These are phyloP conservation scores for Marronus borbonicus DNA, from an alignment of 2,888 invertebrate species.

Conservation along the genomic window DNA sequence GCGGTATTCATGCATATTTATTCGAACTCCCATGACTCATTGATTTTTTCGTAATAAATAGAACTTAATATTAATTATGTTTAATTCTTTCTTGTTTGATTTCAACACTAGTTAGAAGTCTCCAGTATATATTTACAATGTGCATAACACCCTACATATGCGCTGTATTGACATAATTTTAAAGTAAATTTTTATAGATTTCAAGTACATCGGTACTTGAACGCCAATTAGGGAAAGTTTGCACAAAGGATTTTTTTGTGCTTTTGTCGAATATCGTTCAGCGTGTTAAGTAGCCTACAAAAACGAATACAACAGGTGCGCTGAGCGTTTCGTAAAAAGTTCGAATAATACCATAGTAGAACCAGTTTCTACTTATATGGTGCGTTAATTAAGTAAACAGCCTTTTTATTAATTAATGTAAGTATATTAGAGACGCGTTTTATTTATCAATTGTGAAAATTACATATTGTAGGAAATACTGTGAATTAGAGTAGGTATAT, in stretches of 20 bases:
- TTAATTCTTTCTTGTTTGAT: too few species aligned
- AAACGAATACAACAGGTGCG: constrained; percentile 32
- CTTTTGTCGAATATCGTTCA: constrained; percentile 7
- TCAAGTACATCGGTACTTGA: constrained; percentile 23
- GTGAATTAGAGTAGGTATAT: too few species aligned
- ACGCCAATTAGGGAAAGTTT: constrained; percentile 28
- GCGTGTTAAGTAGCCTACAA: not conserved
- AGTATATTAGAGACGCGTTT: too few species aligned
- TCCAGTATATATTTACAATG: not conserved
- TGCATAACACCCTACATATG: too few species aligned
- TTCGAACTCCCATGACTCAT: too few species aligned
- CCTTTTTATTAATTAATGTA: constrained; percentile 11
- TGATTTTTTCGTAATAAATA: too few species aligned
- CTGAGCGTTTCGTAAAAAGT: constrained; percentile 13
- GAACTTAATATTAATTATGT: too few species aligned
- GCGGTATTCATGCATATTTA: too few species aligned
- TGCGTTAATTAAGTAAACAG: constrained; percentile 5
- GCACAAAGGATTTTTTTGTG: constrained; percentile 21
- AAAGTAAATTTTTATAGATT: not conserved
- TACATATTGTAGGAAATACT: too few species aligned
- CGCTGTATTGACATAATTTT: too few species aligned
- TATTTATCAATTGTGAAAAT: too few species aligned
- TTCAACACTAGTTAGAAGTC: too few species aligned
- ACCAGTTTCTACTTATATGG: not conserved
- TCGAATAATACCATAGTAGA: not conserved